phyloP scores from a whole-genome alignment of 2,797 vertebrate genomes.

The Melanotaenia boesemani region DNA sequence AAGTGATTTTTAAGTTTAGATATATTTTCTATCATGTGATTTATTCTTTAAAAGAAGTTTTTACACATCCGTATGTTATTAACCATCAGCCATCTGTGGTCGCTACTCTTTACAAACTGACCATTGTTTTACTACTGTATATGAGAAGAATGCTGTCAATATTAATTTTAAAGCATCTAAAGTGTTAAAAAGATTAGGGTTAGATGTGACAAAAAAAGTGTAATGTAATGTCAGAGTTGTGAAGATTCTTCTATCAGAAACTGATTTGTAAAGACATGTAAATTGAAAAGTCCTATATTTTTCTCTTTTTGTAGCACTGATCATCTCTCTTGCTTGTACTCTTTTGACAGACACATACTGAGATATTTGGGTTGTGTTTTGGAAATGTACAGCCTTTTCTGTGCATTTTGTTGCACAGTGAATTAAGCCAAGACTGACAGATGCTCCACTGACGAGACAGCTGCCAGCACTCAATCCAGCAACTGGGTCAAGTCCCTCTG shows the following conservation, averaged over 20 bases:
- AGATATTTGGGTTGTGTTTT: constrained; percentile 20
- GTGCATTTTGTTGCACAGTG: constrained; percentile 20
- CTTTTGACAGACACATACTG: constrained; percentile 2
- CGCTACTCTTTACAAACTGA: constrained; percentile 47
- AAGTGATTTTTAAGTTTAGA: no score
- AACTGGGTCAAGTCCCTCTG: constrained; percentile 75
- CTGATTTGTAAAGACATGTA: constrained; percentile 21
- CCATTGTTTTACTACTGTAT: constrained; percentile 46
- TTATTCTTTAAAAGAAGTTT: no score
- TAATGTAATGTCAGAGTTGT: background rate
- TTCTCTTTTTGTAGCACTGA: constrained; percentile 14
- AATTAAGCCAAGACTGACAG: constrained; percentile 62
- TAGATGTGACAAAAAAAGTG: constrained; percentile 34
- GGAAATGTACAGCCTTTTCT: constrained; percentile 24
- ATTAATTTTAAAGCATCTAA: constrained; percentile 21
- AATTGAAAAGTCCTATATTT: constrained; percentile 4
- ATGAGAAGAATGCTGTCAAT: constrained; percentile 8
- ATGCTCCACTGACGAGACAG: constrained; percentile 60
- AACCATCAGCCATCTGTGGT: constrained; percentile 26
- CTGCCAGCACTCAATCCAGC: constrained; percentile 69
- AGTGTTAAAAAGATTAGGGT: constrained; percentile 34
- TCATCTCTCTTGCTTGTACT: constrained; percentile 16
- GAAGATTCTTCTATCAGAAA: no score
- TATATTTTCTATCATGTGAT: no score
- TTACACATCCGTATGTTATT: constrained; percentile 5